These are phyloP conservation scores for Ictidomys tridecemlineatus DNA, from an alignment of 2,113 vertebrate species.

Conservation along the genomic window DNA sequence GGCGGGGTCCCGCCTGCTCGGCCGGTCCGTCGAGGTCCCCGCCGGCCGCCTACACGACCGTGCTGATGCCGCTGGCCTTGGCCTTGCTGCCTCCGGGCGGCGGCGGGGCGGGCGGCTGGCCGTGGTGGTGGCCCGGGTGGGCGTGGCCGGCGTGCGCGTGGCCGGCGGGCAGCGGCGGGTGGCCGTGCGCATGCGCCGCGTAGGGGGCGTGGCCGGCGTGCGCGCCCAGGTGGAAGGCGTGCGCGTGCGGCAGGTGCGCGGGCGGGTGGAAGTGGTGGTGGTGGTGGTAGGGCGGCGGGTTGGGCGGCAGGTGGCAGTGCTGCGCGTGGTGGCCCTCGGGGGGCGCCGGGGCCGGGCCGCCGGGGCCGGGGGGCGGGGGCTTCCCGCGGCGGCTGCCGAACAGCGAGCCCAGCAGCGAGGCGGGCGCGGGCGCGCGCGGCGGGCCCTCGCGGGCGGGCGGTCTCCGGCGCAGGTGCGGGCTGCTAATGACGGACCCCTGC, in stretches of 20 bases:
- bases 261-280: constrained; percentile 97
- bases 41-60: constrained; percentile 90
- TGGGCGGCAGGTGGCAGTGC: constrained; percentile 94
- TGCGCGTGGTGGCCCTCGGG: constrained; percentile 91
- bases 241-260: constrained; percentile 91
- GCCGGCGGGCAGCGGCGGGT: constrained; percentile 83
- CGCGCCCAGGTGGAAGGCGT: constrained; percentile 91
- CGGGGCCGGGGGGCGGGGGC: constrained; percentile 88
- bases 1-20: too few species aligned
- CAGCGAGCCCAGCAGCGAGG: constrained; percentile 96
- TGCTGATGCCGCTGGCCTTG: constrained; percentile 98
- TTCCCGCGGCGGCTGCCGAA: constrained; percentile 95
- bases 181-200: constrained; percentile 85
- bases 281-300: constrained; percentile 96
- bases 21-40: neutral
- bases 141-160: constrained; percentile 79
- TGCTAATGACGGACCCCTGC: constrained; percentile 99
- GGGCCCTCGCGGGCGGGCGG: constrained; percentile 95
- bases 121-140: constrained; percentile 90
- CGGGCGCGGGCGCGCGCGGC: constrained; percentile 94
- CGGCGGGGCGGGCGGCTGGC: constrained; percentile 89
- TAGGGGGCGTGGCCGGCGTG: constrained; percentile 78
- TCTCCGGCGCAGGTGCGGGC: constrained; percentile 96
- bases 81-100: constrained; percentile 92
- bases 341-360: constrained; percentile 86